These are phyloP conservation scores for Zaprionus lineosus DNA, from an alignment of 2,888 invertebrate species.

Conservation along the genomic window DNA sequence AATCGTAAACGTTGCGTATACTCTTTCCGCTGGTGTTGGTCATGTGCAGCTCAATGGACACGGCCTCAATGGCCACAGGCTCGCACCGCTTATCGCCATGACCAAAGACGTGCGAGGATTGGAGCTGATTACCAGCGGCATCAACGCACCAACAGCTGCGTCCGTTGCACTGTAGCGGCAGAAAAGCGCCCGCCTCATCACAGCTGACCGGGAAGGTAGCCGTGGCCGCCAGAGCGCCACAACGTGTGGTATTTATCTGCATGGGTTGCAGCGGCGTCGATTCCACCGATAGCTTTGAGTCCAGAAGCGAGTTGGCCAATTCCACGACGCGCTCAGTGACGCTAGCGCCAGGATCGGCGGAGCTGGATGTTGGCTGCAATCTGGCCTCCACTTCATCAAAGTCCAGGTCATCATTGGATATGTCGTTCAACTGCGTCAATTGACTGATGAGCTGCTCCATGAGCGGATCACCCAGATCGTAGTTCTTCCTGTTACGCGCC, in stretches of 20 bases:
- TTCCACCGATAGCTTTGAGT: constrained; percentile 81
- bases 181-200: constrained; percentile 87
- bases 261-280: constrained; percentile 67
- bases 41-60: constrained; percentile 89
- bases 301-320: constrained; percentile 77
- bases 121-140: constrained; percentile 89
- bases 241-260: constrained; percentile 81
- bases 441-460: constrained; percentile 89
- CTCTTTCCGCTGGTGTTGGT: constrained; percentile 84
- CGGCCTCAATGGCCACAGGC: constrained; percentile 88
- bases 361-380: constrained; percentile 21
- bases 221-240: constrained; percentile 82
- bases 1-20: constrained; percentile 84
- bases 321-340: constrained; percentile 77
- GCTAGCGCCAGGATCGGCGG: constrained; percentile 43
- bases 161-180: constrained; percentile 89
- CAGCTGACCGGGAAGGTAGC: constrained; percentile 85
- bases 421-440: constrained; percentile 85
- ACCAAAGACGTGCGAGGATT: constrained; percentile 85
- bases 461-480: constrained; percentile 82
- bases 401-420: constrained; percentile 56
- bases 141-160: constrained; percentile 92
- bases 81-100: constrained; percentile 85
- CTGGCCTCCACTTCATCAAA: constrained; percentile 61
- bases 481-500: constrained; percentile 85